These are phyloP conservation scores for Sepiola atlantica DNA, from an alignment of 2,888 invertebrate genomes.

Conservation along the genomic window DNA sequence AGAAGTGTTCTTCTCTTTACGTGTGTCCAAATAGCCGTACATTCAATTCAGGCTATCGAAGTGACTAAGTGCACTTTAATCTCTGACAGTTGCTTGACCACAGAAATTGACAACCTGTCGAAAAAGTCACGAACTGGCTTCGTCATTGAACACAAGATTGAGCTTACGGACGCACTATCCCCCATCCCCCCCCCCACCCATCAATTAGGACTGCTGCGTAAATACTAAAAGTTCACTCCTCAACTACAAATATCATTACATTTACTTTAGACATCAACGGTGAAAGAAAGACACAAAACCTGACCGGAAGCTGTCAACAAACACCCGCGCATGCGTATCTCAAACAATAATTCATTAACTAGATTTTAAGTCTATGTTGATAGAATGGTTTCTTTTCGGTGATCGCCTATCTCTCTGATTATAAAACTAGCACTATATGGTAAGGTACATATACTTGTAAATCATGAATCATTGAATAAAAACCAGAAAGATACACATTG, in stretches of 20 bases:
- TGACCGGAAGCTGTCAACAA: neutral
- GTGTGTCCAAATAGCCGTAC: neutral
- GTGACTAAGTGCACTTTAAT: conserved; percentile 12
- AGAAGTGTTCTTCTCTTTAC: neutral
- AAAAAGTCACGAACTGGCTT: neutral
- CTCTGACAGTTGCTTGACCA: neutral
- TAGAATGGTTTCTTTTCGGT: too few relatives aligned
- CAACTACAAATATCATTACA: neutral
- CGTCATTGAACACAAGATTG: neutral
- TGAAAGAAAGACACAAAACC: neutral
- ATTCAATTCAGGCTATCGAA: neutral
- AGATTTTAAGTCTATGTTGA: too few relatives aligned
- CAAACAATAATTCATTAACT: neutral
- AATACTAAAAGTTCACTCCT: neutral
- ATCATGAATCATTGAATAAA: too few relatives aligned
- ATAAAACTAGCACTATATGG: too few relatives aligned
- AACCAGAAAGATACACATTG: too few relatives aligned
- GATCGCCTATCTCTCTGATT: too few relatives aligned
- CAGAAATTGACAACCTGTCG: conserved; percentile 13
- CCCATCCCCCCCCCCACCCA: neutral
- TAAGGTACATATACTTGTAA: too few relatives aligned
- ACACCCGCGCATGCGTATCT: neutral
- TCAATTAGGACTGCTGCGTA: neutral
- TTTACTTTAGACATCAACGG: neutral
- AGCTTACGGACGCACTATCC: neutral